These are phyloP conservation scores for Monochamus saltuarius DNA, from an alignment of 1,140 invertebrate genomes.

Conservation along the genomic window DNA sequence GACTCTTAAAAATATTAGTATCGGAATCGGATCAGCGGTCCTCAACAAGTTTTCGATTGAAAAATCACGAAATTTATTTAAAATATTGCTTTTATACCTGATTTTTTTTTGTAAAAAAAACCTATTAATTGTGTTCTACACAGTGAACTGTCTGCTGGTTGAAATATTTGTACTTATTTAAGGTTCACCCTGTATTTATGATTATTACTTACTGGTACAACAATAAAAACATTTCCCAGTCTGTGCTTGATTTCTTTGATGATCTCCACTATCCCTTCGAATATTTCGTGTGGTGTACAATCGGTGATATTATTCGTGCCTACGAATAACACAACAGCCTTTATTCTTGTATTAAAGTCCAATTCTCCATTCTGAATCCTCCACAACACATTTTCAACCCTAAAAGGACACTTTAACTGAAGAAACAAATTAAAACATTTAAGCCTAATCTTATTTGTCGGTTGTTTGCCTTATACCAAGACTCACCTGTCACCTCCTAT, in stretches of 20 bases:
- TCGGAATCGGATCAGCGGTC: too few relatives aligned
- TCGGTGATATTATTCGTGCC: constrained; percentile 69
- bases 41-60: too few relatives aligned
- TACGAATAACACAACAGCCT: constrained; percentile 68
- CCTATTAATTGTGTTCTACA: too few relatives aligned
- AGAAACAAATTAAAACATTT: not conserved
- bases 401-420: constrained; percentile 26
- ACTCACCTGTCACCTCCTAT: constrained; percentile 66
- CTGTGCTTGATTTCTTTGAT: constrained; percentile 59
- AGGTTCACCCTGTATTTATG: too few relatives aligned
- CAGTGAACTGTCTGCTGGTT: too few relatives aligned
- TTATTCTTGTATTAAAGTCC: constrained; percentile 63
- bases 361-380: constrained; percentile 71
- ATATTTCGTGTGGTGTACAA: constrained; percentile 64
- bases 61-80: too few relatives aligned
- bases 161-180: too few relatives aligned
- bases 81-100: too few relatives aligned
- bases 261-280: constrained; percentile 65
- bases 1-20: too few relatives aligned
- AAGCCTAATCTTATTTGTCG: too few relatives aligned
- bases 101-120: too few relatives aligned
- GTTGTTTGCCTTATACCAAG: too few relatives aligned
- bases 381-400: constrained; percentile 72
- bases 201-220: constrained; percentile 61
- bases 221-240: constrained; percentile 59